Conservation (phyloP, 2,797 vertebrate genomes). For the Zalophus californianus region DNA sequence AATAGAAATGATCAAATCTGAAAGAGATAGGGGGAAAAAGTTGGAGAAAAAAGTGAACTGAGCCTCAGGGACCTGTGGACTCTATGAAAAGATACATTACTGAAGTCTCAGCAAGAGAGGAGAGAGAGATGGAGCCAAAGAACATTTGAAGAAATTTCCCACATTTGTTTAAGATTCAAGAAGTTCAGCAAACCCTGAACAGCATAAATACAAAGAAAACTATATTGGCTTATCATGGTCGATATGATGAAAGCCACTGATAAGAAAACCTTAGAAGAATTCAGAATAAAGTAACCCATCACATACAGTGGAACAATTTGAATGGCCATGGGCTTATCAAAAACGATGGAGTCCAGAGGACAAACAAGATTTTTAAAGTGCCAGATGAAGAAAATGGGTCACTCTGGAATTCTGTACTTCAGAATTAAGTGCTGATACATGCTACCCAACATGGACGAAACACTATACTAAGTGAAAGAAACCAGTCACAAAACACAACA, state of each 20-base stretch:
- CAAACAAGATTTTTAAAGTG: background rate
- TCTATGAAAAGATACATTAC: background rate
- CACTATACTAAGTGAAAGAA: background rate
- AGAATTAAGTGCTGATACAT: background rate
- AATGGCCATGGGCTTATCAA: background rate
- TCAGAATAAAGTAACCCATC: background rate
- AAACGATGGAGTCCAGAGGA: background rate
- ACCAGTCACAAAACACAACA: background rate
- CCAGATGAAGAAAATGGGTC: background rate
- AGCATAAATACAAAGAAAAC: background rate
- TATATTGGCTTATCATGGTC: background rate
- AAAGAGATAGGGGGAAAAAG: background rate
- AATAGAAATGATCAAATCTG: background rate
- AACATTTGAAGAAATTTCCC: constrained; percentile 11
- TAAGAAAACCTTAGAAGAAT: background rate
- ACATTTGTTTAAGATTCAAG: constrained; percentile 4
- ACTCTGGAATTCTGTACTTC: background rate
- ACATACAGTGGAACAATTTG: background rate
- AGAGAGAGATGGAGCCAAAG: background rate
- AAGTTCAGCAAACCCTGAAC: background rate
- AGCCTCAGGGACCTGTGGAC: background rate
- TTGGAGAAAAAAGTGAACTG: background rate
- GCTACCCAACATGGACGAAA: background rate
- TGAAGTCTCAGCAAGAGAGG: background rate
- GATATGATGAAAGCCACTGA: background rate